These are phyloP conservation scores for Xestia c-nigrum DNA, from an alignment of 2,888 invertebrate species.

Conservation along the genomic window DNA sequence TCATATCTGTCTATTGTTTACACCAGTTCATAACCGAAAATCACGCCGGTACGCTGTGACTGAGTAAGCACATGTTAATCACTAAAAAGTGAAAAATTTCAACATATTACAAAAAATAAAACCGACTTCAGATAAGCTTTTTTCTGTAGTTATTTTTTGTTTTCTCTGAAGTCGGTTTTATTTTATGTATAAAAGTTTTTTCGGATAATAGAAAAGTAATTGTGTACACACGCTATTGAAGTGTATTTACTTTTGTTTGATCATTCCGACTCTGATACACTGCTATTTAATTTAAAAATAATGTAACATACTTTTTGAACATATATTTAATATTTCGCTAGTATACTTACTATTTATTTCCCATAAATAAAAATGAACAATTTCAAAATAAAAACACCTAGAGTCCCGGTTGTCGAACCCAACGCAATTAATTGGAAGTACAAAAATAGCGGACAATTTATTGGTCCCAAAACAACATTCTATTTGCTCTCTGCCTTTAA, in stretches of 20 bases:
- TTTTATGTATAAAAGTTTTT: too few relatives aligned
- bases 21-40: too few relatives aligned
- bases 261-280: neutral
- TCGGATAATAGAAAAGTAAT: neutral
- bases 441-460: constrained; percentile 27
- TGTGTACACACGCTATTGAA: neutral
- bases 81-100: too few relatives aligned
- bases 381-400: neutral
- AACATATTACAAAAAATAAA: too few relatives aligned
- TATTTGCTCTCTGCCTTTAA: constrained; percentile 2
- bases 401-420: neutral
- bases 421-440: constrained; percentile 12
- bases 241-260: neutral
- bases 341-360: neutral
- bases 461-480: constrained; percentile 6
- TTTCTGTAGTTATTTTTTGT: too few relatives aligned
- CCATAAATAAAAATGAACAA: neutral
- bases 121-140: too few relatives aligned
- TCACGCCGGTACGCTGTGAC: too few relatives aligned
- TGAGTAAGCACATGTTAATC: too few relatives aligned
- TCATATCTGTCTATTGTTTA: too few relatives aligned
- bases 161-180: too few relatives aligned
- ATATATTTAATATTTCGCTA: neutral
- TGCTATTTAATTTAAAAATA: neutral
- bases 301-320: neutral